Conservation (phyloP, 2,888 invertebrate species). For the Alitta virens region DNA sequence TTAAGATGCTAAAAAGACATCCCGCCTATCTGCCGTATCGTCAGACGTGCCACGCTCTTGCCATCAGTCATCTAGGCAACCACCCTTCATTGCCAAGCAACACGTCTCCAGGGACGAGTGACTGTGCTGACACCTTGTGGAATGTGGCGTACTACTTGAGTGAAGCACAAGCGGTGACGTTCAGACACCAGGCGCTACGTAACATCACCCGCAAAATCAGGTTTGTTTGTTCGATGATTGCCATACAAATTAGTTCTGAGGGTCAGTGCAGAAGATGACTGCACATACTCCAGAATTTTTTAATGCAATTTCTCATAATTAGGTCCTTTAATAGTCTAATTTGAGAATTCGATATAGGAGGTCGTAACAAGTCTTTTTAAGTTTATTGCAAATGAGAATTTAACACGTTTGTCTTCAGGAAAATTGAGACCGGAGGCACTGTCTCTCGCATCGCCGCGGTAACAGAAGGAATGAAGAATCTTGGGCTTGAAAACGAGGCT, state of each 20-base stretch:
- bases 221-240: conserved; percentile 6
- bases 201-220: conserved; percentile 33
- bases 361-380: no score
- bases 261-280: no score
- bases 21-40: conserved; percentile 40
- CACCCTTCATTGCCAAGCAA: no score
- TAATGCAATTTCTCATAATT: no score
- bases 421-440: no score
- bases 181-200: conserved; percentile 42
- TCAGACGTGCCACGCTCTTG: conserved; percentile 39
- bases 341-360: no score
- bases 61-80: conserved; percentile 13
- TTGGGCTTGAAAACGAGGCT: conserved; percentile 27
- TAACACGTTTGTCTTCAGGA: no score
- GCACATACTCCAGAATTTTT: no score
- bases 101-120: no score
- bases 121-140: conserved; percentile 1
- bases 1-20: conserved; percentile 33
- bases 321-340: no score
- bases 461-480: conserved; percentile 12
- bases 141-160: conserved; percentile 42
- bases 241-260: no score
- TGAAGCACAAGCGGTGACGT: conserved; percentile 45
- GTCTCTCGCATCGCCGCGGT: neutral
- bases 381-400: no score